Evolutionary conservation across 2,888 invertebrate genomes (phyloP), one percentile per base, ranked within the genome.

Genomic region (Acanthococcus lagerstroemiae): DNA sequence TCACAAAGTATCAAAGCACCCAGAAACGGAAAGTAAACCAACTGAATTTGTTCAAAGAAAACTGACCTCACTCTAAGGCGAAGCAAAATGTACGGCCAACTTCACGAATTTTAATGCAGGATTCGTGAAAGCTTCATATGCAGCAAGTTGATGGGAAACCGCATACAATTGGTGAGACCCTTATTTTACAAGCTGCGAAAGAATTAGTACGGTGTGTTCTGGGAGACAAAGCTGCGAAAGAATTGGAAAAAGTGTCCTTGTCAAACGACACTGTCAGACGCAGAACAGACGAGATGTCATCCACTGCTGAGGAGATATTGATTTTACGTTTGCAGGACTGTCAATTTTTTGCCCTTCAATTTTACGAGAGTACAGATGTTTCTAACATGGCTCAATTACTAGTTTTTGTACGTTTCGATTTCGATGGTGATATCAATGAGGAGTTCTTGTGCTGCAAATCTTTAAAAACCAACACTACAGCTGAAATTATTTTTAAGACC

Each of bases 61-160:
- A 65, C 27, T 61, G 26, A 52, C 52, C 6, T 66, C 52, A 26
- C 52, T 61, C 48, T 15, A 22, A 22, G 37, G 52, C 26, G 61
- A 65, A 65, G 37, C 65, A 19, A 54, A 65, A 65, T 55, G 55
- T 25, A 55, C 44, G 52, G n/a, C 44, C 45, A 65, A 5, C 45
- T 65, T 65, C 55, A 65, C 26, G 21, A 65, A 54, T 44, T 54
- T 65, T 65, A 70, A 69, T 69, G 66, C 68, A 70, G 67, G 68
- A 69, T 52, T 46, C 66, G 69, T 69, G 65, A 67, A 68, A 55
- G 70, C 69, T 19, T 70, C 69, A 46, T 71, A 71, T 67, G 63
- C 70, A 69, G 69, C 71, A 22, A 66, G 66, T 52, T 69, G 68
- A 70, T 67, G 66, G 69, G 55, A 48, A 48, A 48, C 48, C 48